These are phyloP conservation scores for Microctonus hyperodae DNA, from an alignment of 2,888 invertebrate species.

Conservation along the genomic window DNA sequence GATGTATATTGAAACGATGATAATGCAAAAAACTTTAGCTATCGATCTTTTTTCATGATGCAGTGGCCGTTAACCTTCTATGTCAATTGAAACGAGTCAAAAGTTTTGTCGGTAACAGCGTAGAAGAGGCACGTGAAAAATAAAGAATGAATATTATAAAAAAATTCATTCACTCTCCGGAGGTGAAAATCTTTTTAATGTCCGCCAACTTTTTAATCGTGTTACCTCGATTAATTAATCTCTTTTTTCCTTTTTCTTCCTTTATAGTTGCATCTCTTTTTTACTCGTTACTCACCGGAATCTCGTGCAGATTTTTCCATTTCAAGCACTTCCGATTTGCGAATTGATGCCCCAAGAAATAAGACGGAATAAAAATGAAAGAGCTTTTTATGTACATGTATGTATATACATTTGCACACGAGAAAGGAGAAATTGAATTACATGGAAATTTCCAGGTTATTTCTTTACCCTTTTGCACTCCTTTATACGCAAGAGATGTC, in stretches of 20 bases:
- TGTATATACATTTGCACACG: no score
- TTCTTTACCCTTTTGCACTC: neutral
- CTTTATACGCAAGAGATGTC: constrained; percentile 6
- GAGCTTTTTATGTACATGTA: neutral
- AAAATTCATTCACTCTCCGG: neutral
- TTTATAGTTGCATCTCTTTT: neutral
- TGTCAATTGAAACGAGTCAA: neutral
- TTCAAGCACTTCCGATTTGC: neutral
- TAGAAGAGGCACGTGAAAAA: neutral
- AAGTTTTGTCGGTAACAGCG: neutral
- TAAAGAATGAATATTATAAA: constrained; percentile 1
- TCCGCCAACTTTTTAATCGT: constrained; percentile 44
- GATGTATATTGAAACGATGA: no score
- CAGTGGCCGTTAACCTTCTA: neutral
- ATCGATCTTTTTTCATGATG: neutral
- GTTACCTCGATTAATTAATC: constrained; percentile 49
- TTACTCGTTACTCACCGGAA: neutral
- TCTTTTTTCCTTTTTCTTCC: constrained; percentile 17
- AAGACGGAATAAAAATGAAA: neutral
- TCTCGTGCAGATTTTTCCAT: constrained; percentile 14
- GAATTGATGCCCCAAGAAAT: neutral
- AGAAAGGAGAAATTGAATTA: neutral
- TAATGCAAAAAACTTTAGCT: neutral
- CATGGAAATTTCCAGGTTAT: neutral
- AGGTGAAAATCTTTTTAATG: constrained; percentile 20